These are phyloP conservation scores for Alosa alosa DNA, from an alignment of 2,113 vertebrate species.

Conservation along the genomic window DNA sequence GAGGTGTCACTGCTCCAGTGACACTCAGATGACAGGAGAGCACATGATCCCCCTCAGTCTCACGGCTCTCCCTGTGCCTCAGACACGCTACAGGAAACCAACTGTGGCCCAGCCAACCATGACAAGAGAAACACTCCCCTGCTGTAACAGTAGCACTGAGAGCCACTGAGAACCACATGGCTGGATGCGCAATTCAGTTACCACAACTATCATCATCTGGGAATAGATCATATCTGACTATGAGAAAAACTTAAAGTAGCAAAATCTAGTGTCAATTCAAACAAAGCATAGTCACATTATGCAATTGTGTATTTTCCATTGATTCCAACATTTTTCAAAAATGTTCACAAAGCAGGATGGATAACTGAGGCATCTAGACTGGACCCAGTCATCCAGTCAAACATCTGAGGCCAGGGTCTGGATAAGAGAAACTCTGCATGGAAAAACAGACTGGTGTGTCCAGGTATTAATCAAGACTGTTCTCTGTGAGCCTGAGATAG, in stretches of 20 bases:
- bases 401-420: too few species aligned
- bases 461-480: background rate
- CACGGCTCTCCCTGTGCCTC: background rate
- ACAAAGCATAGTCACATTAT: too few species aligned
- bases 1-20: conserved; percentile 18
- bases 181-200: background rate
- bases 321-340: too few species aligned
- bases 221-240: background rate
- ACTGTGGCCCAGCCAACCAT: background rate
- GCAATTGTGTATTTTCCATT: too few species aligned
- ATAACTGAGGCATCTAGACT: too few species aligned
- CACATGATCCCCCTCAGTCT: conserved; percentile 25
- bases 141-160: background rate
- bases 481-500: background rate
- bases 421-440: too few species aligned
- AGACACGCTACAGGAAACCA: background rate
- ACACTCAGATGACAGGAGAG: conserved; percentile 24
- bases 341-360: too few species aligned
- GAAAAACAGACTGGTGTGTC: background rate
- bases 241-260: background rate
- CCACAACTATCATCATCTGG: background rate
- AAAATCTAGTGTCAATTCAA: too few species aligned
- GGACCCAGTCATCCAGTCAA: too few species aligned
- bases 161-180: background rate
- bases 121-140: background rate